A percentile compares a stretch with the other conserved stretches of the same genome.
Conservation (phyloP, 1,140 invertebrate species). For the Polypedilum vanderplanki region DNA sequence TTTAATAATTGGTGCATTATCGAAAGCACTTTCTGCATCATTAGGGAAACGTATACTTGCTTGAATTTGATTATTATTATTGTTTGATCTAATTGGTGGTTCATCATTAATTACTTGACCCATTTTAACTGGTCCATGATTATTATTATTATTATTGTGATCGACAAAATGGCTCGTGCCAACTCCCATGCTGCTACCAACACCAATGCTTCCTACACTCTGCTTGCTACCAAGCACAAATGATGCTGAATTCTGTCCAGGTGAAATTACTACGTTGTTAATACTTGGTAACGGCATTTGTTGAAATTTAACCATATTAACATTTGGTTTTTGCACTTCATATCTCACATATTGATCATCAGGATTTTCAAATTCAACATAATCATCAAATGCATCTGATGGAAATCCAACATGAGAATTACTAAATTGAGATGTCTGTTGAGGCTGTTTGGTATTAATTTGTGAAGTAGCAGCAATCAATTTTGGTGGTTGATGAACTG, state of each 20-base stretch:
- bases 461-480: background rate
- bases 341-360: conserved; percentile 38
- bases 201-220: conserved; percentile 44
- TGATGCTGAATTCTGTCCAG: conserved; percentile 55
- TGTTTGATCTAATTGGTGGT: background rate
- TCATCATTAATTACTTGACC: conserved; percentile 27
- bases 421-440: background rate
- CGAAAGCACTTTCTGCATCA: conserved; percentile 28
- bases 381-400: conserved; percentile 39
- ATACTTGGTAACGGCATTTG: conserved; percentile 49
- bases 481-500: background rate
- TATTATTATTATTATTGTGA: conserved; percentile 25
- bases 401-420: conserved; percentile 34
- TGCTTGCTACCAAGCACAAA: conserved; percentile 57
- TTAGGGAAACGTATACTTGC: conserved; percentile 40
- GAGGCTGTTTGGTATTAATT: background rate
- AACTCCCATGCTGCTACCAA: background rate
- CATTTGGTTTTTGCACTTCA: conserved; percentile 41
- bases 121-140: conserved; percentile 32
- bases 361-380: conserved; percentile 41
- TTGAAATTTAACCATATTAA: conserved; percentile 34
- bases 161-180: background rate
- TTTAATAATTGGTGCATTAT: conserved; percentile 31
- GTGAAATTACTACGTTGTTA: conserved; percentile 55
- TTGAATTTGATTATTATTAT: conserved; percentile 21